Evolutionary conservation across 2,888 invertebrate genomes (phyloP), one percentile per base, ranked within the genome.

Genomic region (Teleiodes luculella): DNA sequence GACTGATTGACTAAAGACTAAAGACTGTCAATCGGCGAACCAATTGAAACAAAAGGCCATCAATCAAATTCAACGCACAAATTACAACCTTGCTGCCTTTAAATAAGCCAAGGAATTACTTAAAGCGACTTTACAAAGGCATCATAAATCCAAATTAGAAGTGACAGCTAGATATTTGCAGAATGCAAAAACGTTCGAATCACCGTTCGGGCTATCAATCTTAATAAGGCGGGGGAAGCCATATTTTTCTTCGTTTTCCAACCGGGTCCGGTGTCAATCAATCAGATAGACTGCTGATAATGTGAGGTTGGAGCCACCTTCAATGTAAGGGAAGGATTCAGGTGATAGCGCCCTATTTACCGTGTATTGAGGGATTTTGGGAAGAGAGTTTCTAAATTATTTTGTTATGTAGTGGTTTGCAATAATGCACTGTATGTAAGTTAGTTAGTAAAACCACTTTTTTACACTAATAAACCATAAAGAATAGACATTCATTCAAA

Each of bases 251-350:
- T 77, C 75, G 71, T 72, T 72, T 67, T 66, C 57, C 55, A 71
- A 72, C 78, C 72, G 75, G 67, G 76, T 72, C 72, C 70, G 65
- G 68, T 78, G 84, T 85, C 86, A 83, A 80, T 86, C 85, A 84
- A 63, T 55, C 66, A 72, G 80, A 80, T 80, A 74, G 76, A 75
- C 70, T 67, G 69, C 65, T 69, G 77, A 76, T 78, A 78, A 70
- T 65, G 53, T 58, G 55, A 56, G 49, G 53, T 53, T 47, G 13
- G 30, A 51, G 43, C 52, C 50, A 48, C 43, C 55, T 53, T 56
- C 36, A 20, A 41, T 46, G 20, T 30, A 43, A 47, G 52, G 39
- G 35, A 43, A 43, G 45, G 10, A 16, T 45, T 45, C 43, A 28
- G 43, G 43, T 43, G 24, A 28, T 28, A n/a, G 43, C 28, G 43